Conservation (phyloP, 2,113 vertebrate genomes). For the Tragulus kanchil region DNA sequence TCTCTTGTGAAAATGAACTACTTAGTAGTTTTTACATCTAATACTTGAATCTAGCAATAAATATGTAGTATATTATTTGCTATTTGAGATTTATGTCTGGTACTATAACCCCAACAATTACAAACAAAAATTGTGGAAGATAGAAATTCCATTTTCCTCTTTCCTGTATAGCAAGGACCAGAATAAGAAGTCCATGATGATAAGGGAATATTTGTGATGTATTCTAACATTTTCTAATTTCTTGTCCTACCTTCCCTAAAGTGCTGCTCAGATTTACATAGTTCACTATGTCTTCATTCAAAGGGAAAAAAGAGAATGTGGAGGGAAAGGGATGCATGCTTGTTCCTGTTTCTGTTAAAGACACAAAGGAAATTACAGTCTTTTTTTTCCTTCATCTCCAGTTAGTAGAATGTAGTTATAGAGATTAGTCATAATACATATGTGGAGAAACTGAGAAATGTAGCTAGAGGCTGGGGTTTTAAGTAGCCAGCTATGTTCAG, state of each 20-base stretch:
- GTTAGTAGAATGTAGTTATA: neutral
- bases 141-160: neutral
- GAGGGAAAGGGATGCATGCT: neutral
- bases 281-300: neutral
- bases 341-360: neutral
- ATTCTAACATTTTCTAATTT: neutral
- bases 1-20: neutral
- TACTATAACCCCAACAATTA: neutral
- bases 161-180: neutral
- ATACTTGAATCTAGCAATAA: neutral
- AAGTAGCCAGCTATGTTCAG: neutral
- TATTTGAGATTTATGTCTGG: neutral
- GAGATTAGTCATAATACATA: neutral
- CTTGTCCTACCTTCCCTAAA: neutral
- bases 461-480: neutral
- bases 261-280: neutral
- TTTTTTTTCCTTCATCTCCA: neutral
- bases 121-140: neutral
- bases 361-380: neutral
- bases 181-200: rapidly evolving
- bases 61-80: neutral
- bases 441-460: neutral
- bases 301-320: neutral
- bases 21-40: neutral
- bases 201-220: no score